Base-by-base conservation (phyloP, 2,113 vertebrate species). In the Speoplatyrhinus poulsoni region DNA sequence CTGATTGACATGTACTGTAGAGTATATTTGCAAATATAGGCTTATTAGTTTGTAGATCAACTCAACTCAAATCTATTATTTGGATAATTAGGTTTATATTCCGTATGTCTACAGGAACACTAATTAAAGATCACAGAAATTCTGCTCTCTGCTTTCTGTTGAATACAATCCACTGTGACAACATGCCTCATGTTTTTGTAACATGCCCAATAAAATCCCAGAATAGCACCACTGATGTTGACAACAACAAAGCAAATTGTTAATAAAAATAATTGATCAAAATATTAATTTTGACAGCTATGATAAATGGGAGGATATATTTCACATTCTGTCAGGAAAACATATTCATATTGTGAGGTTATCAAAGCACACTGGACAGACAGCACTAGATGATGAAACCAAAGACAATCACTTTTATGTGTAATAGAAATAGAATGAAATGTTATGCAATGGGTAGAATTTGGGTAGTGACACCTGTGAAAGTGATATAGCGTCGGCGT, bases 301-400 rank as follows among this genome's bases (percentile, higher is more conserved):
- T 26, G 32, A 33, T 19, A 11, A 26, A 58, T 36, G 58, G 46
- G 8, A 16, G 50, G 60, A 65, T 16, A 16, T 47, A 48, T 19
- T 67, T 70, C 19, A 63, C 58, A 55, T 64, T 65, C 4, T 66
- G 33, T 64, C 47, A 76, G 36, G 36, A 77, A 81, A 69, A 64
- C 48, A 56, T 26, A 8, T 10, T 62, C 62, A 77, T 80, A 80
- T 76, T 49, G 50, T 33, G 58, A 60, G 73, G 47, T 71, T 75
- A 65, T 62, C 60, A 19, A 17, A 72, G 72, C 73, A 60, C 82
- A 72, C 55, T 81, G 75, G 82, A 75, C 82, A 80, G 61, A 64
- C 46, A 46, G 59, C 56, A 50, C 19, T 16, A 9, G 54, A 76
- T 89, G 89, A 91, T 87, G 87, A 84, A 91, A 90, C 85, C 62